phyloP scores from a whole-genome alignment of 2,797 vertebrate genomes.

The Acanthopagrus latus region DNA sequence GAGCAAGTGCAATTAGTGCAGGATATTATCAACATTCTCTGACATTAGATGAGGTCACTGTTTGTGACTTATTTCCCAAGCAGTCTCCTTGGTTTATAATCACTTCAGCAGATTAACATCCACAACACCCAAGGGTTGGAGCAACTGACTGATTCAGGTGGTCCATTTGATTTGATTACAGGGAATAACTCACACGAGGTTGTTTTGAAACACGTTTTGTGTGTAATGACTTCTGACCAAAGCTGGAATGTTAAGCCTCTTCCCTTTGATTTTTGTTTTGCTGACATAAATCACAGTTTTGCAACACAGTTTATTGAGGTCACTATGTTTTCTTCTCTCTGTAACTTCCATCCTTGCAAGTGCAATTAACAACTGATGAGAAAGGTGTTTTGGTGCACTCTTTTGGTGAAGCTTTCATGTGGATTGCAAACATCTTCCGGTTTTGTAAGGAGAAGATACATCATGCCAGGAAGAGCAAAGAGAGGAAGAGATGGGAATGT shows the following conservation, averaged over 20 bases:
- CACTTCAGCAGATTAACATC: conserved; percentile 29
- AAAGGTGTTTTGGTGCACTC: conserved; percentile 33
- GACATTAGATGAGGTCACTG: conserved; percentile 35
- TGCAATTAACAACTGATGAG: conserved; percentile 65
- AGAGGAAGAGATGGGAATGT: conserved; percentile 50
- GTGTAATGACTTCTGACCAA: conserved; percentile 45
- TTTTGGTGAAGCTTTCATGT: conserved; percentile 60
- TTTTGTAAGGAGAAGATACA: conserved; percentile 33
- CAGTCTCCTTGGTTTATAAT: conserved; percentile 36
- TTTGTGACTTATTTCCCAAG: conserved; percentile 40
- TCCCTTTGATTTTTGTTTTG: conserved; percentile 50
- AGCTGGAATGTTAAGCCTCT: conserved; percentile 25
- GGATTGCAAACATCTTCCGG: conserved; percentile 38
- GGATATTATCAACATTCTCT: conserved; percentile 10
- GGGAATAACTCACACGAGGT: conserved; percentile 26
- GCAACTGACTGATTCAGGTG: conserved; percentile 40
- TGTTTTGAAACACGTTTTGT: conserved; percentile 48
- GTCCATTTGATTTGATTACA: conserved; percentile 59
- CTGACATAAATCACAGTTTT: conserved; percentile 47
- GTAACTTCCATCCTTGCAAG: conserved; percentile 38
- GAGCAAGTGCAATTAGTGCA: conserved; percentile 4
- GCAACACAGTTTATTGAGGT: conserved; percentile 37
- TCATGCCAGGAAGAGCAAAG: conserved; percentile 42
- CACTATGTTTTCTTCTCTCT: conserved; percentile 40
- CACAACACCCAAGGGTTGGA: conserved; percentile 34